A percentile compares a stretch with the other conserved stretches of the same genome.
Conservation (phyloP, 2,888 invertebrate genomes). For the Criorhina ranunculi region DNA sequence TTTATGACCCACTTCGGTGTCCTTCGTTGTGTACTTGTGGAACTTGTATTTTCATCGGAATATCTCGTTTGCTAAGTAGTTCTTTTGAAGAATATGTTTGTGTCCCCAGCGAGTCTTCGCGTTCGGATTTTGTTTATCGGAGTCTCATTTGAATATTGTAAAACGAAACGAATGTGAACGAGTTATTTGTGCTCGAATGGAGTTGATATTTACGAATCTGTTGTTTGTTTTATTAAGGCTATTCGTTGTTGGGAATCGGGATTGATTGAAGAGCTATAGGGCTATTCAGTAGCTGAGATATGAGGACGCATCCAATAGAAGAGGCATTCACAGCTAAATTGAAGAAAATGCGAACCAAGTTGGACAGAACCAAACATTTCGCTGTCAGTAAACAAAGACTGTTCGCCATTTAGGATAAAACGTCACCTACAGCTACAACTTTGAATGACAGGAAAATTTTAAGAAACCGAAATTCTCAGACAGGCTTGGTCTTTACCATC, state of each 20-base stretch:
- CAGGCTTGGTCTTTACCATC: no score
- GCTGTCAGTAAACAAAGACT: no score
- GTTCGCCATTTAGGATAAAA: no score
- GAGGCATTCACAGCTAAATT: no score
- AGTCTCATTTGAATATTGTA: slow-evolving; percentile 45
- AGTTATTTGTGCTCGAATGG: background rate
- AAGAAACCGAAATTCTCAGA: no score
- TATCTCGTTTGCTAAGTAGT: slow-evolving; percentile 65
- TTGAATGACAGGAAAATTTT: no score
- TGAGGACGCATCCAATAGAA: no score
- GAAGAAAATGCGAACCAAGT: no score
- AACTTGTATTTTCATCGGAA: slow-evolving; percentile 47
- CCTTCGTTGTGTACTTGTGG: slow-evolving; percentile 56
- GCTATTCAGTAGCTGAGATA: no score
- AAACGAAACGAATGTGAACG: slow-evolving; percentile 15
- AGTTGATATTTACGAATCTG: background rate
- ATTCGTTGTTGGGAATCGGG: background rate
- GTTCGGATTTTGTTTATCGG: slow-evolving; percentile 36
- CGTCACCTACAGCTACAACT: no score
- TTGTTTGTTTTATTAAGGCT: background rate
- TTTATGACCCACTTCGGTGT: slow-evolving; percentile 58
- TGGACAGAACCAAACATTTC: no score
- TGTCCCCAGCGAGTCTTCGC: slow-evolving; percentile 2
- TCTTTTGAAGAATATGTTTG: slow-evolving; percentile 62
- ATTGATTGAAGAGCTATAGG: background rate